Evolutionary conservation across 2,888 invertebrate species (phyloP).

Genomic region (Spatulosminthurus flaviceps): DNA sequence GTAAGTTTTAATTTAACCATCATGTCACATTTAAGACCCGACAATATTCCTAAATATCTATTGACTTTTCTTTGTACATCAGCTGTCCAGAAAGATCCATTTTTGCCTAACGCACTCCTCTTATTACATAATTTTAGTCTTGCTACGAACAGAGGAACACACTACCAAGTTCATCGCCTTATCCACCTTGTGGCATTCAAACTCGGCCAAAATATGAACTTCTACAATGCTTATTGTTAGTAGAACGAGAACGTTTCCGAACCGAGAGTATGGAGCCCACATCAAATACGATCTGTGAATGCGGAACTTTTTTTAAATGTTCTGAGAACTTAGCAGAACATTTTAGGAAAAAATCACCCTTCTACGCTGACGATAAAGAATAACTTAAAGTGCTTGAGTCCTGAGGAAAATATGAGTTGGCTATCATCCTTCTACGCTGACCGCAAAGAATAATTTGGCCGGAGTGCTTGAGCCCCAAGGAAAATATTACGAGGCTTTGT

Average conservation of each 20-base stretch:
- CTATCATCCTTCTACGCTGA: neutral
- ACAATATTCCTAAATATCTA: neutral
- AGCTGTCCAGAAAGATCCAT: neutral
- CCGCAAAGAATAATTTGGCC: no score
- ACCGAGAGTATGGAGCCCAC: no score
- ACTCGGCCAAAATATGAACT: no score
- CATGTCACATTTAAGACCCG: neutral
- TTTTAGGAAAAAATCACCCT: neutral
- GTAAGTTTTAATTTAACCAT: neutral
- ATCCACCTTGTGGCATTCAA: neutral
- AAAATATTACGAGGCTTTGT: no score
- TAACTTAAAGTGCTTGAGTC: neutral
- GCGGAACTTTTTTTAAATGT: no score
- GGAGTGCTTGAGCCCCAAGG: no score
- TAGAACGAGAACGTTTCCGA: no score
- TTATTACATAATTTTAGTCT: neutral
- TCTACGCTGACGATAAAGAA: neutral
- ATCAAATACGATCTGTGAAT: no score
- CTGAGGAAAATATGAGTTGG: neutral
- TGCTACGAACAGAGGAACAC: neutral
- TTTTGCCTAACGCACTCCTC: neutral
- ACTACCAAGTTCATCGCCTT: neutral
- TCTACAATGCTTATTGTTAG: no score
- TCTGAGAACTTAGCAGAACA: neutral
- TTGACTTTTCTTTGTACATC: neutral